A percentile compares a stretch with the other conserved stretches of the same genome.
Evolutionary conservation across 2,888 invertebrate genomes (phyloP).

Genomic region (Phalangium opilio): DNA sequence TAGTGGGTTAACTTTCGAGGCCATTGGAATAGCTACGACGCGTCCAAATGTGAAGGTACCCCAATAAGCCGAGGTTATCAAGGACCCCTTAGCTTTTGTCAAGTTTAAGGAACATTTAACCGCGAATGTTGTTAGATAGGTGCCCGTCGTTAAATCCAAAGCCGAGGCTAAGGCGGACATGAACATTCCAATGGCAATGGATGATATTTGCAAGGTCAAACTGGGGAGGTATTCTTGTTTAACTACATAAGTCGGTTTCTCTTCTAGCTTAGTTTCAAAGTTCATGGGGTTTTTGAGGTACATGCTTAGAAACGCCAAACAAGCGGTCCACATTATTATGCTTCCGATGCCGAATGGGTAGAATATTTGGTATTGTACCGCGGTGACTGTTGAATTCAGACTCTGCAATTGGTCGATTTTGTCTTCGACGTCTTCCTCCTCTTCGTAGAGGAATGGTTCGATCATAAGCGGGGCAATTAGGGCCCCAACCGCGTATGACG

Average conservation of each 20-base stretch:
- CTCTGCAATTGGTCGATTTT: too few relatives aligned
- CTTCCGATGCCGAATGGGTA: too few relatives aligned
- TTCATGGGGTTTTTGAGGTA: too few relatives aligned
- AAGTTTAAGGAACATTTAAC: slow-evolving; percentile 26
- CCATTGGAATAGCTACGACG: slow-evolving; percentile 30
- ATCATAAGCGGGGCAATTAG: slow-evolving; percentile 11
- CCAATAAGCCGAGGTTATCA: slow-evolving; percentile 33
- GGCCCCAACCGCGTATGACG: slow-evolving; percentile 10
- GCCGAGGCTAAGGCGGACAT: slow-evolving; percentile 19
- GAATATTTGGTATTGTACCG: too few relatives aligned
- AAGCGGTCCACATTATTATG: too few relatives aligned
- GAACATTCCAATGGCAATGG: too few relatives aligned
- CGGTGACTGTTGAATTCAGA: too few relatives aligned
- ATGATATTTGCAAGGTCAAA: too few relatives aligned
- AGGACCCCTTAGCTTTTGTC: slow-evolving; percentile 28
- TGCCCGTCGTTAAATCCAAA: slow-evolving; percentile 33
- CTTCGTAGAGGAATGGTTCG: slow-evolving; percentile 8
- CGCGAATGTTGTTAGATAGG: slow-evolving; percentile 30
- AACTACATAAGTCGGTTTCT: too few relatives aligned
- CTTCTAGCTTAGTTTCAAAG: too few relatives aligned
- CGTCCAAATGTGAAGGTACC: slow-evolving; percentile 31
- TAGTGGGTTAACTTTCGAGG: slow-evolving; percentile 28
- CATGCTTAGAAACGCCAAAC: too few relatives aligned
- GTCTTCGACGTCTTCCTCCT: neutral
- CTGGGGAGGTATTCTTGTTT: too few relatives aligned